Conservation (phyloP, 2,888 invertebrate genomes). For the Thecophora atra region DNA sequence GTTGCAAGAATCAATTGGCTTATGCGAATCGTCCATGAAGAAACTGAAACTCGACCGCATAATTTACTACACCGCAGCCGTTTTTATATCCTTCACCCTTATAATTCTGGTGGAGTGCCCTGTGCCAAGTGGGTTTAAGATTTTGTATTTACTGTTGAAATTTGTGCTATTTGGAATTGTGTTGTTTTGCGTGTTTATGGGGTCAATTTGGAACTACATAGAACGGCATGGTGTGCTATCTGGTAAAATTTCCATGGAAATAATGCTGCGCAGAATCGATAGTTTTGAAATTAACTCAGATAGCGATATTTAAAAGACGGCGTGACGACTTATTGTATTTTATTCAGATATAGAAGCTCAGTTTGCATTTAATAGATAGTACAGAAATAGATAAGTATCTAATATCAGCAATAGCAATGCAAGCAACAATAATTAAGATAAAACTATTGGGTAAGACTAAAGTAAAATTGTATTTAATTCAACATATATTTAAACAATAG, state of each 20-base stretch:
- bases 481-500: too few species aligned
- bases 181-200: conserved; percentile 80
- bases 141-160: conserved; percentile 69
- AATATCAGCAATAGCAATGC: too few species aligned
- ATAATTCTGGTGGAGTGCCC: conserved; percentile 58
- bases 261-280: conserved; percentile 61
- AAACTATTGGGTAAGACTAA: too few species aligned
- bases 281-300: conserved; percentile 48
- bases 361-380: conserved; percentile 56
- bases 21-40: conserved; percentile 61
- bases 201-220: conserved; percentile 82
- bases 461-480: too few species aligned
- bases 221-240: conserved; percentile 82
- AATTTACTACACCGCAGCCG: conserved; percentile 58
- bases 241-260: conserved; percentile 77
- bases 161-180: conserved; percentile 73
- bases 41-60: conserved; percentile 60
- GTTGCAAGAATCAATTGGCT: conserved; percentile 58
- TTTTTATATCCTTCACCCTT: conserved; percentile 56
- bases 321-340: neutral
- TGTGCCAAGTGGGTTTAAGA: conserved; percentile 62
- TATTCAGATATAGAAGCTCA: conserved; percentile 50
- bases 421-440: too few species aligned
- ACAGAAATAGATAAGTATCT: too few species aligned
- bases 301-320: neutral